Percentiles rank a stretch among this genome's conserved stretches.
Conservation (phyloP, 2,113 vertebrate genomes). For the Lucifuga dentata region DNA sequence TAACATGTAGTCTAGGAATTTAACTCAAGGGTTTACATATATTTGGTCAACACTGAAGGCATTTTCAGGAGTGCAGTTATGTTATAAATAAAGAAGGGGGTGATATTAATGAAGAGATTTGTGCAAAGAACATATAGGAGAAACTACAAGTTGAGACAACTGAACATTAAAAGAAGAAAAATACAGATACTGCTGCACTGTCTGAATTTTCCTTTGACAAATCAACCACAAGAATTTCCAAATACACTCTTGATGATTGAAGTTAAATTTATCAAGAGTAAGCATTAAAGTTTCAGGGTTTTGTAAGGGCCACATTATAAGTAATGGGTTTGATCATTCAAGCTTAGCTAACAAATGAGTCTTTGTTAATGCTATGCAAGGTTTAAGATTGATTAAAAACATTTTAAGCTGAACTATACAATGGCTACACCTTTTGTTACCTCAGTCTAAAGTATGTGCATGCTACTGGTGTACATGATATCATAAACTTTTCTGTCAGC, state of each 20-base stretch:
- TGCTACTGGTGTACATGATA: not conserved
- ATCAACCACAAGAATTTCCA: no score
- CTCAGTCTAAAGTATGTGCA: constrained; percentile 12
- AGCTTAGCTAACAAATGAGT: constrained; percentile 27
- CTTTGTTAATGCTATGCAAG: not conserved
- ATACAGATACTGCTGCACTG: no score
- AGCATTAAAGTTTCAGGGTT: constrained; percentile 1
- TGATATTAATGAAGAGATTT: no score
- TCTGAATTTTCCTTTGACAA: no score
- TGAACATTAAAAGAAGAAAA: no score
- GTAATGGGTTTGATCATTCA: constrained; percentile 37
- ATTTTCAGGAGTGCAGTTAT: not conserved
- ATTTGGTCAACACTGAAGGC: not conserved
- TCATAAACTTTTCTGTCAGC: not conserved
- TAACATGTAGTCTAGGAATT: not conserved
- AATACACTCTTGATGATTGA: not conserved
- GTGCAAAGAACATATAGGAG: no score
- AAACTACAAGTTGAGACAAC: no score
- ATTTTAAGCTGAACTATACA: not conserved
- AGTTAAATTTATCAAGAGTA: constrained; percentile 24
- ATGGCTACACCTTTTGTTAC: constrained; percentile 8
- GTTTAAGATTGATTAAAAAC: constrained; percentile 26
- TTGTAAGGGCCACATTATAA: constrained; percentile 22
- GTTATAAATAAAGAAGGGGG: not conserved
- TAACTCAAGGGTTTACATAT: not conserved